phyloP scores from a whole-genome alignment of 2,888 invertebrate species.

The Sussaba pulchella region DNA sequence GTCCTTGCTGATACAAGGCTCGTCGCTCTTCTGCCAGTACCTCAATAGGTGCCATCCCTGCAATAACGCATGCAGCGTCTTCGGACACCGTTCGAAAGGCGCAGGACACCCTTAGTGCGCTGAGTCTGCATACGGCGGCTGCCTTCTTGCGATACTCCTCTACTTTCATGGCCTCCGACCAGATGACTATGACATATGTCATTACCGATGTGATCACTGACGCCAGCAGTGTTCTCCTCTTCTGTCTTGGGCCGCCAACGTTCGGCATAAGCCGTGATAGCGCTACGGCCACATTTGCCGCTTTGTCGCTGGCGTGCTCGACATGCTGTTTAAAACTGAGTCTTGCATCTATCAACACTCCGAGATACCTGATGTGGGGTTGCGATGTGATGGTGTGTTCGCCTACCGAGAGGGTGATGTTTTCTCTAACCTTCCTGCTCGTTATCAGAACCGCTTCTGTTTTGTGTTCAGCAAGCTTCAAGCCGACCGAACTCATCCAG shows the following conservation, averaged over 20 bases:
- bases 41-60: conserved; percentile 58
- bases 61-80: conserved; percentile 53
- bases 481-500: conserved; percentile 51
- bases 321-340: conserved; percentile 63
- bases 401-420: conserved; percentile 55
- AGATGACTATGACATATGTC: conserved; percentile 61
- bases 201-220: conserved; percentile 64
- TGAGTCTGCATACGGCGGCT: conserved; percentile 5
- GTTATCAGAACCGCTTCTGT: conserved; percentile 62
- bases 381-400: conserved; percentile 59
- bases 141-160: conserved; percentile 7
- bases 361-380: conserved; percentile 67
- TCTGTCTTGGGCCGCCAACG: too few species aligned
- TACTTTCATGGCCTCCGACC: conserved; percentile 43
- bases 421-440: conserved; percentile 50
- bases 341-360: conserved; percentile 67
- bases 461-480: too few species aligned
- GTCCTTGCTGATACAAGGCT: neutral
- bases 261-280: conserved; percentile 17
- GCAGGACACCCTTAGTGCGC: conserved; percentile 29
- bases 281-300: conserved; percentile 14
- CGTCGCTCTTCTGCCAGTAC: conserved; percentile 46
- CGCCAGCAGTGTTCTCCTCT: conserved; percentile 55
- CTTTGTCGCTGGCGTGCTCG: conserved; percentile 11
- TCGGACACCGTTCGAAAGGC: conserved; percentile 63